Conservation (phyloP, 2,888 invertebrate genomes). For the Orthosia gracilis region DNA sequence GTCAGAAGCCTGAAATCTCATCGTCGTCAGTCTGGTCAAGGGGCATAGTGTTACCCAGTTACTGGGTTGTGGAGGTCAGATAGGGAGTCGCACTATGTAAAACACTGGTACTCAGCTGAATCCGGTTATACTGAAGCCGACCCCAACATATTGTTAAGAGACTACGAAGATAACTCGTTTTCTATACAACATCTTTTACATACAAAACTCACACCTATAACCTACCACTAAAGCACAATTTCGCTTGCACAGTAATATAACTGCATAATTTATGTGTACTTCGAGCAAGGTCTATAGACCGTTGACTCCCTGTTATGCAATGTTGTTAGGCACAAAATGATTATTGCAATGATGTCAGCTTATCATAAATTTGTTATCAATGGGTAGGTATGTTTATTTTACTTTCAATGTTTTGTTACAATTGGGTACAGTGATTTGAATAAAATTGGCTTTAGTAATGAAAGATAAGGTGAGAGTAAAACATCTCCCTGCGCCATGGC, state of each 20-base stretch:
- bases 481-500: too few species aligned
- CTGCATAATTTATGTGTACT: background rate
- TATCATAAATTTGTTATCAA: constrained; percentile 19
- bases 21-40: too few species aligned
- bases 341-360: constrained; percentile 22
- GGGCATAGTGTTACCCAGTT: too few species aligned
- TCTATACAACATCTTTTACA: background rate
- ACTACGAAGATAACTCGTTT: too few species aligned
- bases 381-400: constrained; percentile 7
- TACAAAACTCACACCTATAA: background rate
- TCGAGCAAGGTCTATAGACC: constrained; percentile 51
- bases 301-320: constrained; percentile 52
- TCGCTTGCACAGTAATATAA: background rate
- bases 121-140: too few species aligned
- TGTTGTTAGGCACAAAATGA: constrained; percentile 24
- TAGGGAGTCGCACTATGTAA: too few species aligned
- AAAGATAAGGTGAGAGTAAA: too few species aligned
- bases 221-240: background rate
- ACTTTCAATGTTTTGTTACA: background rate
- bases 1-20: too few species aligned
- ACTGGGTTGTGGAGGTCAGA: too few species aligned
- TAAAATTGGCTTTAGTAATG: too few species aligned
- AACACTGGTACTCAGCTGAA: too few species aligned
- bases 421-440: background rate
- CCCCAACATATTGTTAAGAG: too few species aligned